phyloP scores from a whole-genome alignment of 2,113 vertebrate species.

The Ginglymostoma cirratum region DNA sequence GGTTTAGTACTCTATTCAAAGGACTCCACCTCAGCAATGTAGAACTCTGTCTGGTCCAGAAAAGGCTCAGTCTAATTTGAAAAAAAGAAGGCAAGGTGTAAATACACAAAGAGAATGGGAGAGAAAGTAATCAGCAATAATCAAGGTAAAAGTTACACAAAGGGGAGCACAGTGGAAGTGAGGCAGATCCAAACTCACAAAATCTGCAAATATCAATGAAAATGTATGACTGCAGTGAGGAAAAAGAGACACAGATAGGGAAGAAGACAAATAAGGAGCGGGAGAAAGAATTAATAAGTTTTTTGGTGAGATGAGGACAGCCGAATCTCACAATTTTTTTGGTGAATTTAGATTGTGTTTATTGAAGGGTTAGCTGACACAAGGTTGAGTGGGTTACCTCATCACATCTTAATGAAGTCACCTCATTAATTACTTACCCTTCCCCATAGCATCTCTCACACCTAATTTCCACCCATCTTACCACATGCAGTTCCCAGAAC shows the following conservation, averaged over 20 bases:
- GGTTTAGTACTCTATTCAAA: not conserved
- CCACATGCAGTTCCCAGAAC: no score
- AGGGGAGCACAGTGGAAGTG: not conserved
- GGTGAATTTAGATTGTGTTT: no score
- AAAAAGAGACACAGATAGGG: not conserved
- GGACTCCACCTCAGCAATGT: not conserved
- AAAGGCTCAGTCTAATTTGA: not conserved
- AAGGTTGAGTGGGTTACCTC: no score
- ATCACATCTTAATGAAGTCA: no score
- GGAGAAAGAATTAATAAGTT: not conserved
- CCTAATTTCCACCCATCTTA: no score
- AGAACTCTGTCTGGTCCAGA: not conserved
- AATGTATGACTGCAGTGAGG: not conserved
- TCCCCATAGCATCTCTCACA: no score
- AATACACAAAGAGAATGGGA: not conserved
- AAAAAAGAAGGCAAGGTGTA: not conserved
- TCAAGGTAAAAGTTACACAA: not conserved
- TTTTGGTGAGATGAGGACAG: not conserved
- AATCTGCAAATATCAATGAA: not conserved
- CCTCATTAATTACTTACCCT: no score
- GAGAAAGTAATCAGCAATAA: not conserved
- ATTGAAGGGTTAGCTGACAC: no score
- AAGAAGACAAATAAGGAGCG: not conserved
- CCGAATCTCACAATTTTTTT: no score
- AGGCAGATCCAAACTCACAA: not conserved